Evolutionary conservation across 2,888 invertebrate species (phyloP).

Genomic region (Macrophya annulata): DNA sequence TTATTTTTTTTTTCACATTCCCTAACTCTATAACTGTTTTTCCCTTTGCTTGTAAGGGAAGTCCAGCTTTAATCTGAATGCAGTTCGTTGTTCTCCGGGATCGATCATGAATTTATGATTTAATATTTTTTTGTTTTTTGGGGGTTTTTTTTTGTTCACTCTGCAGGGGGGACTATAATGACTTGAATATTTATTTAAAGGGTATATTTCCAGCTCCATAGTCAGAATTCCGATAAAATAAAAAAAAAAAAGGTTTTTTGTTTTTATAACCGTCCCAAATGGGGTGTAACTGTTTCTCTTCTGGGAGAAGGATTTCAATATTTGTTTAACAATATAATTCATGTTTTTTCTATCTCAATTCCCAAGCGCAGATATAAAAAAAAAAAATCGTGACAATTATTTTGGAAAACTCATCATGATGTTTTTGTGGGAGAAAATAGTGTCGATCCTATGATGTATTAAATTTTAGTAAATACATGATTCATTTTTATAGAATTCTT

Average conservation of each 20-base stretch:
- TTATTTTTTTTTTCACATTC: not conserved
- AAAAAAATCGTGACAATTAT: not conserved
- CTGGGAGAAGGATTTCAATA: not conserved
- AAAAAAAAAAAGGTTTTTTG: not conserved
- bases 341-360: not conserved
- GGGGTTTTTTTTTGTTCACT: not conserved
- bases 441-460: not conserved
- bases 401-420: not conserved
- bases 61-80: not conserved
- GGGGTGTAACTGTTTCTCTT: not conserved
- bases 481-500: not conserved
- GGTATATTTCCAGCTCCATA: not conserved
- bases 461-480: not conserved
- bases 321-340: not conserved
- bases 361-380: not conserved
- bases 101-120: slow-evolving; percentile 5
- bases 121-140: not conserved
- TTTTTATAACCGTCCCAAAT: not conserved
- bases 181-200: not conserved
- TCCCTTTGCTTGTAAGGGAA: not conserved
- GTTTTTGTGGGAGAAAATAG: not conserved
- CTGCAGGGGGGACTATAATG: not conserved
- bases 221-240: not conserved
- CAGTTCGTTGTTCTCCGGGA: not conserved
- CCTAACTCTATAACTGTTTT: not conserved